Evolutionary conservation across 2,888 invertebrate genomes (phyloP), one percentile per base, ranked within the genome.

Genomic region (Volucella inanis): DNA sequence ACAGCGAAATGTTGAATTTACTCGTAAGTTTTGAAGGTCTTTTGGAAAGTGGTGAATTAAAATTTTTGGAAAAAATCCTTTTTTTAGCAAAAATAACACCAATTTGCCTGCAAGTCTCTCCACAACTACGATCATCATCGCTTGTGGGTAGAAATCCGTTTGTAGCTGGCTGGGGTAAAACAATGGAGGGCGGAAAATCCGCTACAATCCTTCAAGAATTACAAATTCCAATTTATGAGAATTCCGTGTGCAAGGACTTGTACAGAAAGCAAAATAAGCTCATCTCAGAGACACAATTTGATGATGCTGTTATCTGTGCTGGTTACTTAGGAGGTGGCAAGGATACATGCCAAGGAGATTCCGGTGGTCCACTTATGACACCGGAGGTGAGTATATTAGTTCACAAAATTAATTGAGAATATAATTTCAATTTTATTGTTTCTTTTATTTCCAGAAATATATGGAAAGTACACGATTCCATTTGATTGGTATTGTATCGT

Each of bases 51-150:
- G 41, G 14, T 12, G 0, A 38, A 2, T 11, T 41, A 11, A n/a
- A 38, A 52, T 8, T 10, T 39, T 15, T 39, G 22, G 39, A 22
- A 49, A 45, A 12, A 15, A 81, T 67, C 10, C 54, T 72, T 87
- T 59, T 62, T 93, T 93, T 54, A 96, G 96, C 91, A 12, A 89
- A 93, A 31, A 94, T 97, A 65, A 92, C 92, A 86, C 97, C 97
- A 0, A 95, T 97, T 87, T 97, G 97, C 90, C 92, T 97, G 67
- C 97, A 97, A 0, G 90, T 93, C 12, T 91, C 92, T 10, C 90
- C 92, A 0, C 93, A 93, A 4, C 89, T 95, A 52, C 92, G 94
- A 55, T 90, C 93, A 0, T 93, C 92, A 57, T 92, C 92, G 12
- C 95, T 94, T 82, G 94, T 94, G 0, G 92, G 93, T 50, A 93